phyloP scores from a whole-genome alignment of 1,140 invertebrate species.

The Oscheius sp. region DNA sequence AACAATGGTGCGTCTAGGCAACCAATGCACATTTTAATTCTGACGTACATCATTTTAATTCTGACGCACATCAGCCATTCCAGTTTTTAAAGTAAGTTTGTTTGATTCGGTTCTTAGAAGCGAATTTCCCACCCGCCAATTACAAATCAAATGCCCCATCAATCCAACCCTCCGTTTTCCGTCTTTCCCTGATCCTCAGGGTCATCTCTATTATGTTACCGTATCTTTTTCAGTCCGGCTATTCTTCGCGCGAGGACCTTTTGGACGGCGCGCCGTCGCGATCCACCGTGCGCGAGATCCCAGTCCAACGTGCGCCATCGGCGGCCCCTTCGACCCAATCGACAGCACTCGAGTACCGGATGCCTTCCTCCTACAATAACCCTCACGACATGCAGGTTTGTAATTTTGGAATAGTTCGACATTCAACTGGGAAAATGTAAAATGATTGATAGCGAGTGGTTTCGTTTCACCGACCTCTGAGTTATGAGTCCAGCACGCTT shows the following conservation, averaged over 20 bases:
- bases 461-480: no score
- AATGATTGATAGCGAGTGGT: no score
- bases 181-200: neutral
- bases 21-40: no score
- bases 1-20: no score
- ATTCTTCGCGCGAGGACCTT: slow-evolving; percentile 47
- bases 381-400: slow-evolving; percentile 12
- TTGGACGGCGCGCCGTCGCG: slow-evolving; percentile 45
- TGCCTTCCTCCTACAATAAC: slow-evolving; percentile 20
- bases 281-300: slow-evolving; percentile 56
- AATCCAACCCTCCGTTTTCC: neutral
- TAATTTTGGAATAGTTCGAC: no score
- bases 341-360: slow-evolving; percentile 24
- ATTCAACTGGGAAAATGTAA: no score
- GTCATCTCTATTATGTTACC: neutral
- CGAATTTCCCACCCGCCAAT: neutral
- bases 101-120: neutral
- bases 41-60: neutral
- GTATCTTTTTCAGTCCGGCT: slow-evolving; percentile 24
- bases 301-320: slow-evolving; percentile 47
- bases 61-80: neutral
- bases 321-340: slow-evolving; percentile 24
- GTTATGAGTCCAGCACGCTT: no score
- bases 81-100: neutral
- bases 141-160: neutral